Conservation (phyloP, 2,888 invertebrate genomes). For the Seira sanloemensis region DNA sequence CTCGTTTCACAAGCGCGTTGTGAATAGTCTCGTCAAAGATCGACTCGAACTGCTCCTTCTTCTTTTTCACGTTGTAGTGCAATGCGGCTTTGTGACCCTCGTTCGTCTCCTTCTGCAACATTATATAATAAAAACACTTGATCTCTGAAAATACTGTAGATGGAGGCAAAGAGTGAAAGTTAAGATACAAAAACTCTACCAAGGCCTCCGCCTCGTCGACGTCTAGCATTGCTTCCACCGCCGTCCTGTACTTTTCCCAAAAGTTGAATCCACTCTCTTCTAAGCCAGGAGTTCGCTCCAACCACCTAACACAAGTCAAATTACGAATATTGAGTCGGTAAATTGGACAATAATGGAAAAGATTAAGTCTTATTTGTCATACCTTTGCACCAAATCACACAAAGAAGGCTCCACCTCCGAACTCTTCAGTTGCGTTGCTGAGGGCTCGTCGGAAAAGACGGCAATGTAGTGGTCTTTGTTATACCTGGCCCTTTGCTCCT, state of each 20-base stretch:
- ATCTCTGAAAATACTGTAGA: neutral
- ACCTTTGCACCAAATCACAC: conserved; percentile 87
- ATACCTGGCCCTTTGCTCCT: conserved; percentile 93
- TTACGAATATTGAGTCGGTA: neutral
- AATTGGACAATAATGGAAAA: neutral
- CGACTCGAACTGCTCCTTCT: conserved; percentile 90
- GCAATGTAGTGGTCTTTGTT: conserved; percentile 91
- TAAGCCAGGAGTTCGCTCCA: conserved; percentile 95
- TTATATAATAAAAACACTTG: conserved; percentile 1
- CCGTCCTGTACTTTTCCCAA: conserved; percentile 91
- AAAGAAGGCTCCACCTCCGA: conserved; percentile 92
- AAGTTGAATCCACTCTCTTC: conserved; percentile 91
- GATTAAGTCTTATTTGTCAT: too few species aligned
- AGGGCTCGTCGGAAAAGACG: conserved; percentile 88
- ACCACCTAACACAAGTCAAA: conserved; percentile 84
- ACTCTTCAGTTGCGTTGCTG: conserved; percentile 79
- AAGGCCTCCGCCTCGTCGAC: conserved; percentile 82
- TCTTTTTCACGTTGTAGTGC: conserved; percentile 85
- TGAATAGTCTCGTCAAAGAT: conserved; percentile 92
- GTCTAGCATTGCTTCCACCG: conserved; percentile 84
- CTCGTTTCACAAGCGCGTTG: conserved; percentile 87
- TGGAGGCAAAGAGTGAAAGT: neutral
- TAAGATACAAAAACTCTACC: conserved; percentile 76
- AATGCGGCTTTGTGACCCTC: conserved; percentile 82
- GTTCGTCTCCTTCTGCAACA: conserved; percentile 79